Evolutionary conservation across 92 coral and sea anemone species (phyloP), one percentile per base, ranked within the genome.

Genomic region (Muricea muricata): DNA sequence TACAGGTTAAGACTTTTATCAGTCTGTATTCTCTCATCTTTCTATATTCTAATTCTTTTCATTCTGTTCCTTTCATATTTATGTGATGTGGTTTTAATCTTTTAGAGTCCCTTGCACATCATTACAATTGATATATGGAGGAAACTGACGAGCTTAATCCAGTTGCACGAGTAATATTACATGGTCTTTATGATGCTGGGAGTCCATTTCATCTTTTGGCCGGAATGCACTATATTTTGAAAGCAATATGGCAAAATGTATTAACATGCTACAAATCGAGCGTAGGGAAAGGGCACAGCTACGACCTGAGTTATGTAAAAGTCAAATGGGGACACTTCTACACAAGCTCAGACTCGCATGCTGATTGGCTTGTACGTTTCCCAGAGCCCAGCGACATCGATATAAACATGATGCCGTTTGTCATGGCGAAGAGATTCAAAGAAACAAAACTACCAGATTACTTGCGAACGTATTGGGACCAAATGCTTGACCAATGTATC

Each of bases 331-430:
- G n/a, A n/a, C n/a, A n/a, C n/a, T n/a, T n/a, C n/a, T n/a, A n/a
- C n/a, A 55, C 63, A 18, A 26, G 18, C 25, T 1, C 33, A 9
- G 68, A n/a, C 6, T 2, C 18, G 5, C 17, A 61, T 12, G 17
- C 2, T 6, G 68, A 4, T 3, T 21, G 12, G 37, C 18, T 26
- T 24, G 70, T 63, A 0, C 11, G 3, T 5, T 63, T 63, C 18
- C 70, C 70, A 63, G 31, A 63, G 24, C 37, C 37, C 31, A 8
- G 70, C 3, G 4, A 28, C 9, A 28, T 63, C 70, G 31, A 63
- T 63, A 63, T 63, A 6, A 63, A 63, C 31, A 63, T 63, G 70
- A 63, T 63, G 70, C 70, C 70, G 31, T 63, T 63, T 63, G 70
- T 63, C 3, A 63, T 63, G 70, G 70, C 6, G 10, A 63, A 21